These are phyloP conservation scores for Malurus elegans DNA, from an alignment of 2,113 vertebrate genomes.

Conservation along the genomic window DNA sequence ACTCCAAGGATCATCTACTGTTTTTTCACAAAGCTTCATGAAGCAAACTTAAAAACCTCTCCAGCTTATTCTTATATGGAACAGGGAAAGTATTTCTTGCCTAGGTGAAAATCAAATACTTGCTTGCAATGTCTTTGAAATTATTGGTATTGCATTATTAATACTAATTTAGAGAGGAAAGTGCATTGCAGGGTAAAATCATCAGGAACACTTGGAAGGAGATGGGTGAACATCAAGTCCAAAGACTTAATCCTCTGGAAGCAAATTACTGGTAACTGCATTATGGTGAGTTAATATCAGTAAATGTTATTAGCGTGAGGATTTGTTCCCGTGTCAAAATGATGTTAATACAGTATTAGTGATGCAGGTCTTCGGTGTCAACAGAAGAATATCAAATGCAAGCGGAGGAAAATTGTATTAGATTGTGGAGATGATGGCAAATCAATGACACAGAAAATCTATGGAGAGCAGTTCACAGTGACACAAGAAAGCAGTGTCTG, in stretches of 20 bases:
- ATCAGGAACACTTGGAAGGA: neutral
- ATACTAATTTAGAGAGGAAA: neutral
- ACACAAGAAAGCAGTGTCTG: conserved; percentile 31
- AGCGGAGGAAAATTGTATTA: conserved; percentile 44
- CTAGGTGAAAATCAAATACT: neutral
- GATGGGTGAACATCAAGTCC: neutral
- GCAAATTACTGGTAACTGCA: conserved; percentile 27
- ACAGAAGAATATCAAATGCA: conserved; percentile 47
- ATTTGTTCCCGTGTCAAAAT: conserved; percentile 32
- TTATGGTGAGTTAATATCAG: conserved; percentile 35
- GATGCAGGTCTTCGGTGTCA: conserved; percentile 59
- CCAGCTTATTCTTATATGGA: neutral
- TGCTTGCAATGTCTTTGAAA: neutral
- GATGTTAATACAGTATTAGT: conserved; percentile 55
- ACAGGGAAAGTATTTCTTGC: neutral
- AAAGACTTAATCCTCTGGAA: conserved; percentile 13
- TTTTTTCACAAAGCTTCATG: neutral
- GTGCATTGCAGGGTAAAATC: neutral
- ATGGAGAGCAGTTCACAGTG: conserved; percentile 50
- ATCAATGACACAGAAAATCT: conserved; percentile 65
- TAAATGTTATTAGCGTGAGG: conserved; percentile 6
- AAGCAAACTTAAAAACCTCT: neutral
- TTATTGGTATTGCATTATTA: neutral
- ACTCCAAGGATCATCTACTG: neutral
- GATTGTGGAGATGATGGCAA: conserved; percentile 60